Conservation (phyloP, 2,113 vertebrate species). For the Notechis scutatus region DNA sequence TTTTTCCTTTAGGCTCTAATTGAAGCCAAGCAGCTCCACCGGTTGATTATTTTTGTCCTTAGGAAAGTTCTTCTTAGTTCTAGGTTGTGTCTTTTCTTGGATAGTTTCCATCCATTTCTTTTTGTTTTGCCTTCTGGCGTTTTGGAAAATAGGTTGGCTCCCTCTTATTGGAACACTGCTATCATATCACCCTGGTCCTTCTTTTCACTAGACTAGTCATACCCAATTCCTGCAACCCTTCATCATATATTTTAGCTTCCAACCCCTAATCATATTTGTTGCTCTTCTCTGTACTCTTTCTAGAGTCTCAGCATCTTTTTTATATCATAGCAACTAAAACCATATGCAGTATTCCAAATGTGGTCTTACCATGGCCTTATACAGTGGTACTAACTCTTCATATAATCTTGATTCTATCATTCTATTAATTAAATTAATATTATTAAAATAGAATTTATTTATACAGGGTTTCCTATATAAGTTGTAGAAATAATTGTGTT, state of each 20-base stretch:
- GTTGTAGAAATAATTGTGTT: no score
- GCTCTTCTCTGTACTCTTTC: neutral
- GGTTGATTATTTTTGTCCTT: neutral
- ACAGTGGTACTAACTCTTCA: no score
- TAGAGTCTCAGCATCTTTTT: neutral
- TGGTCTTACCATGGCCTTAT: no score
- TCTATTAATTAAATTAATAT: no score
- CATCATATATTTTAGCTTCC: neutral
- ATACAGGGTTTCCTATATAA: neutral
- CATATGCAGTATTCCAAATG: no score
- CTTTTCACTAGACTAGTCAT: neutral
- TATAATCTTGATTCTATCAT: no score
- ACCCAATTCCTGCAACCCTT: neutral
- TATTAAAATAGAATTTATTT: neutral
- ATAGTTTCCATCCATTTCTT: neutral
- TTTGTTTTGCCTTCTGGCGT: neutral
- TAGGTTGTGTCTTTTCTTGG: neutral
- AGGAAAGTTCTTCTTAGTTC: neutral
- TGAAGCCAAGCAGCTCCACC: neutral
- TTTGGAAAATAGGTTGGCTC: neutral
- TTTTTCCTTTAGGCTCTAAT: neutral
- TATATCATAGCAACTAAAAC: no score
- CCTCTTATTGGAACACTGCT: neutral
- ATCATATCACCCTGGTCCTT: neutral
- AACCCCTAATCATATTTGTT: neutral